These are phyloP conservation scores for Chloropsis cyanopogon DNA, from an alignment of 2,113 vertebrate genomes.

Conservation along the genomic window DNA sequence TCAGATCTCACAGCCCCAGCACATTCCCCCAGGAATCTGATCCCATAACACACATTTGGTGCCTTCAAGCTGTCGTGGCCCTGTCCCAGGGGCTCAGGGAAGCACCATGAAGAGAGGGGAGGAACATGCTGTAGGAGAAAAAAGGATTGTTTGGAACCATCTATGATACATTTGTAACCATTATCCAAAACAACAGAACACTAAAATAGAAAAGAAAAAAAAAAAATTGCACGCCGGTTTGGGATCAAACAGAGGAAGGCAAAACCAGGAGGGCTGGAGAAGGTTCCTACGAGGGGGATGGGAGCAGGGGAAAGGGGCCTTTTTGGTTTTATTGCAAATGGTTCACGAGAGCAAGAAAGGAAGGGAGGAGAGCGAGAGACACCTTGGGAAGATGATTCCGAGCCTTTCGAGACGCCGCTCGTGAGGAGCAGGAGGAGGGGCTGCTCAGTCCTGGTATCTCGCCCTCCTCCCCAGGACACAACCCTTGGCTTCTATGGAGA, in stretches of 20 bases:
- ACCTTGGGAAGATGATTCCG: constrained; percentile 30
- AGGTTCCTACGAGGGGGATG: not conserved
- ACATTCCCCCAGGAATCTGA: not conserved
- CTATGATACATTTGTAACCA: not conserved
- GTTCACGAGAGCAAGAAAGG: constrained; percentile 31
- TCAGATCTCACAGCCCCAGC: not conserved
- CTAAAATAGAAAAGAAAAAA: not conserved
- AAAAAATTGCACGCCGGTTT: constrained; percentile 10
- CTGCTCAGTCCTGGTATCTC: constrained; percentile 24
- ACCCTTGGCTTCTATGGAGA: constrained; percentile 77
- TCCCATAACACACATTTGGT: not conserved
- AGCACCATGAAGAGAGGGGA: not conserved
- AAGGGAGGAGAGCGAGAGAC: constrained; percentile 37
- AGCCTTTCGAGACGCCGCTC: not conserved
- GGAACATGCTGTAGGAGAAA: not conserved
- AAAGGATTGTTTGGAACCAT: constrained; percentile 17
- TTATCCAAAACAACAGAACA: not conserved
- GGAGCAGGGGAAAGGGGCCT: not conserved
- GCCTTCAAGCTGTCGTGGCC: constrained; percentile 2
- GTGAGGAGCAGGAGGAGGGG: not conserved
- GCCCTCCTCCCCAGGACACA: constrained; percentile 9
- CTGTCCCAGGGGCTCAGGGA: not conserved
- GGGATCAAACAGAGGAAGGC: not conserved
- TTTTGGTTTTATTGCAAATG: constrained; percentile 80
- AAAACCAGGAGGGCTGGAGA: not conserved